Base-by-base conservation (phyloP, 2,113 vertebrate species). In the Ploceus nigricollis region DNA sequence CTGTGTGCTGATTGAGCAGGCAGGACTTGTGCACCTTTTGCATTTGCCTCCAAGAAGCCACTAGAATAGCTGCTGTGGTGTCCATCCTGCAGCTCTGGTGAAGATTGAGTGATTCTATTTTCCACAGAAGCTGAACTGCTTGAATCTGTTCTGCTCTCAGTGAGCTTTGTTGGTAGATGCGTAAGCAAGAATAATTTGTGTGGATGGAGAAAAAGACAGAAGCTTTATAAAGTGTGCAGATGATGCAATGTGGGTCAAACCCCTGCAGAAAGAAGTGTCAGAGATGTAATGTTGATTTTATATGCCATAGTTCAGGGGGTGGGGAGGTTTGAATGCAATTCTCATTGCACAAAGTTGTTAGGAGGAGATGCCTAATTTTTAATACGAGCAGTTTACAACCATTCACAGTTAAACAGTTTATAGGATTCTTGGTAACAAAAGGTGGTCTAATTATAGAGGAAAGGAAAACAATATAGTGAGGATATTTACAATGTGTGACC, bases 401-500 rank as follows among this genome's bases (percentile, higher is more conserved):
- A 79, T 89, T 97, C 96, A 79, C 77, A 91, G 93, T 96, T 97
- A 97, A 97, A 96, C 92, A 95, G 94, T 97, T 98, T 98, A 98
- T 96, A 95, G 95, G 95, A 97, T 95, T 96, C 96, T 97, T 93
- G 90, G 96, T 93, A 95, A 97, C 96, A 97, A 98, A 98, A 97
- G 95, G 96, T 95, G 86, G 93, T 96, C 97, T 97, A 96, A 97
- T 97, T 98, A 95, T 89, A 93, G 85, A 97, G 96, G 83, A 96
- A 94, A 93, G 95, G 85, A 97, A 97, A 97, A 97, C 96, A 95
- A 93, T 97, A 94, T 92, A 72, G 82, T 83, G 93, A 96, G 87
- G 84, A 93, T 98, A 98, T 98, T 98, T 98, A 98, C 96, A 98
- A 97, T 82, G 97, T 98, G 97, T 94, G 97, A 97, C 90, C 95